Evolutionary conservation across 64 coral and sea anemone species (phyloP).

Genomic region (Montipora cactus): DNA sequence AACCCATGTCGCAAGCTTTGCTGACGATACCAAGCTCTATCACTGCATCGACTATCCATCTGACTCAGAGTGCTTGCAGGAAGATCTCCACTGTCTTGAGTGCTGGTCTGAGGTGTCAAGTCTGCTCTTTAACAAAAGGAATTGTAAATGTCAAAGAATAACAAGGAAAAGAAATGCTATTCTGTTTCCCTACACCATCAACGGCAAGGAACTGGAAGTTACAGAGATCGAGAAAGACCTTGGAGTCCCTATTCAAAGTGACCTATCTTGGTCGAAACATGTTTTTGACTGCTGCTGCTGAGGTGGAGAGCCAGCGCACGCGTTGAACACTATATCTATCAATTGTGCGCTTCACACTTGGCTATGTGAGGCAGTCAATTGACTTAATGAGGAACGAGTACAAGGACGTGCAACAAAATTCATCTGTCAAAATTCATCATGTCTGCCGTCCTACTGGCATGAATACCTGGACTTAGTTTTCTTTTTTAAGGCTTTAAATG

Average conservation of each 20-base stretch:
- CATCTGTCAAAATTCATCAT: background rate
- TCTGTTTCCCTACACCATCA: background rate
- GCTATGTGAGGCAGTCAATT: background rate
- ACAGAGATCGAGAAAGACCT: constrained; percentile 37
- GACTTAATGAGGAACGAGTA: background rate
- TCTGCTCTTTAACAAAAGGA: constrained; percentile 37
- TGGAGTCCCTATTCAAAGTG: constrained; percentile 20
- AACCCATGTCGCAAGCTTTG: constrained; percentile 52
- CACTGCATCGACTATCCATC: background rate
- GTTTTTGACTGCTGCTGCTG: background rate
- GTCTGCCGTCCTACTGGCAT: background rate
- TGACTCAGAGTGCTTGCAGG: constrained; percentile 24
- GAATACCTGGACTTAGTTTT: background rate
- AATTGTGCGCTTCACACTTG: background rate
- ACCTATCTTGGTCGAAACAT: constrained; percentile 33
- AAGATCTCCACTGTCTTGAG: constrained; percentile 23
- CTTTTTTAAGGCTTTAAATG: too few species aligned
- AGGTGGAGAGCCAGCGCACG: background rate
- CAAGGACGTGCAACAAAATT: background rate
- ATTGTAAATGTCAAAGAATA: constrained; percentile 21
- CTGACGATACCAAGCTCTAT: background rate
- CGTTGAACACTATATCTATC: background rate
- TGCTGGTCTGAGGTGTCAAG: constrained; percentile 57
- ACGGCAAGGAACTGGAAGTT: constrained; percentile 3
- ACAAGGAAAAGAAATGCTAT: too few species aligned